Evolutionary conservation across 2,888 invertebrate genomes (phyloP), one percentile per base, ranked within the genome.

Genomic region (Tetrapedia diversipes): DNA sequence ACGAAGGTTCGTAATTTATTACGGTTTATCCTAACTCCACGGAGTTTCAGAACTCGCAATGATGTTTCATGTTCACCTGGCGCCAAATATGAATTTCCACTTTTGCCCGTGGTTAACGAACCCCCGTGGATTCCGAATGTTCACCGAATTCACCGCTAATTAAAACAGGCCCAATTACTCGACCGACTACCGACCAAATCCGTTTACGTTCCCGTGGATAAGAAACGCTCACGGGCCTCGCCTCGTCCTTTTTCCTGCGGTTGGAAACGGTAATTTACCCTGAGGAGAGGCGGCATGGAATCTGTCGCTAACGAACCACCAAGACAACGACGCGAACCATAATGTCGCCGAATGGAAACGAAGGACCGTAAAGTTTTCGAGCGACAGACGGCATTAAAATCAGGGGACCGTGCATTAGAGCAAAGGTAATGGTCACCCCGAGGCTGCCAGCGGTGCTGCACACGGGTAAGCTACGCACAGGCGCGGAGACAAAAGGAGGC

Each of bases 341-440:
- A 77, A 84, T 81, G 69, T 75, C 32, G 57, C 51, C 72, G 86
- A 82, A 88, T 87, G 87, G 86, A 86, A 87, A 86, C 82, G 88
- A 87, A 86, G 86, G 87, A 87, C 87, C 88, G 85, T 89, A 87
- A 89, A 89, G 81, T 84, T 81, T 56, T 64, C 80, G 75, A 82
- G 79, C 60, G 67, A 77, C 84, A 86, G 82, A n/a, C 79, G 80
- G 82, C 83, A 87, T 85, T 89, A 89, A 89, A 89, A 89, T 88
- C 86, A 87, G 85, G 81, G 80, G 83, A 83, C 66, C 80, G 81
- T 84, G 80, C 82, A 87, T 88, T 87, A 87, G 83, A 82, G 81
- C 59, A 76, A 70, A 69, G 80, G 79, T 86, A 86, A 88, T 86
- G 82, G 79, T 80, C 80, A 81, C 82, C 87, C 79, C 59, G 75